These are phyloP conservation scores for Sciurus niger DNA, from an alignment of 2,113 vertebrate species.

Conservation along the genomic window DNA sequence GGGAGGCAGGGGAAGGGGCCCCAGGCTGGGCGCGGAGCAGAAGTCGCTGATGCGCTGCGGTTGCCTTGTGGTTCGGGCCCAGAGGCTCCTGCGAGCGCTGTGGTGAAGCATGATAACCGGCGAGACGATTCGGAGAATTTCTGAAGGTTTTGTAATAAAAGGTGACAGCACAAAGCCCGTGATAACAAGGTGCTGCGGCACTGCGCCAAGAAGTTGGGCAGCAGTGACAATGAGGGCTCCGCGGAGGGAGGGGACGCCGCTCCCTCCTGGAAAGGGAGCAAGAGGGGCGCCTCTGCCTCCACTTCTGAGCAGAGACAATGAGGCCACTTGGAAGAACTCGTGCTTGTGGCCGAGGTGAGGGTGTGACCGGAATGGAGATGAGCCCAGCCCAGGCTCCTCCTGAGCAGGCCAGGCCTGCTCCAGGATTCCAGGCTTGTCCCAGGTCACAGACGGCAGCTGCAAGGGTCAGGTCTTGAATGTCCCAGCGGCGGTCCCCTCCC, in stretches of 20 bases:
- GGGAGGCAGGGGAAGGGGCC: background rate
- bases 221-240: background rate
- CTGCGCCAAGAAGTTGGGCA: rapidly evolving
- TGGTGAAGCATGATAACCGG: constrained; percentile 68
- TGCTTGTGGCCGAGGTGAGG: background rate
- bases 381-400: background rate
- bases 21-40: constrained; percentile 58
- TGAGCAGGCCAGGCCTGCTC: background rate
- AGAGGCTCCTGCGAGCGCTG: constrained; percentile 57
- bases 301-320: background rate
- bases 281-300: rapidly evolving
- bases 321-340: background rate
- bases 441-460: rapidly evolving
- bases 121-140: constrained; percentile 54
- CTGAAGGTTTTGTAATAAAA: constrained; percentile 73
- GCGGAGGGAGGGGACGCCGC: background rate
- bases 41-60: constrained; percentile 75
- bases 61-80: constrained; percentile 78
- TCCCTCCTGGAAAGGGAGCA: rapidly evolving
- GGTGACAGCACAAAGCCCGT: background rate
- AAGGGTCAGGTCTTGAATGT: background rate
- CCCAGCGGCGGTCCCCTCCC: background rate
- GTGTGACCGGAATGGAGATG: background rate
- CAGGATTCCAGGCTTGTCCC: background rate
- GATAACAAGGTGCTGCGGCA: background rate